Conservation (phyloP, 1,140 invertebrate species). For the Hylaeus volcanicus region DNA sequence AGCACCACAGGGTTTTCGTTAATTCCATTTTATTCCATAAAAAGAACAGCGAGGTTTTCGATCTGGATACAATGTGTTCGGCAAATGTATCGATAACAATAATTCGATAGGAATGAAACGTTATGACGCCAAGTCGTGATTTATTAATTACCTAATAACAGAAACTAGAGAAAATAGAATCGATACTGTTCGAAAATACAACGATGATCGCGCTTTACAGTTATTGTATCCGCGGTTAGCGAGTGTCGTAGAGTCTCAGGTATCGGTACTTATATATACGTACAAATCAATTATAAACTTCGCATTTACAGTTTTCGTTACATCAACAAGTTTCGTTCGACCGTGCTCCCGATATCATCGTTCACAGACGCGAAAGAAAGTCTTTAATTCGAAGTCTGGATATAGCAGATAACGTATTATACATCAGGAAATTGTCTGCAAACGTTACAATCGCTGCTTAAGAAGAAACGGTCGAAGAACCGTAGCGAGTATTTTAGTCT, state of each 20-base stretch:
- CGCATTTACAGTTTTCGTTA: background rate
- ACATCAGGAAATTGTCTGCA: background rate
- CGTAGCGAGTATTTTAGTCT: background rate
- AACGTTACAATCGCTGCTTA: background rate
- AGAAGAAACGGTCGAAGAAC: background rate
- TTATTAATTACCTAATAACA: background rate
- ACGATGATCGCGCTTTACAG: background rate
- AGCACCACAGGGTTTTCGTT: background rate
- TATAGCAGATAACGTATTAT: too few relatives aligned
- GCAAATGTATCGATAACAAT: background rate
- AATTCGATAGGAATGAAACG: background rate
- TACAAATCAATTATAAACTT: background rate
- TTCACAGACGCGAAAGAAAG: background rate
- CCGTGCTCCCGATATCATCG: background rate
- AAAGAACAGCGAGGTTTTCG: background rate
- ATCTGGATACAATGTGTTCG: background rate
- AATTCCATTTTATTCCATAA: slow-evolving; percentile 14
- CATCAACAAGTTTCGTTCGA: background rate
- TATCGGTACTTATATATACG: background rate
- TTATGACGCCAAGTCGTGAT: background rate
- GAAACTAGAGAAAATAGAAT: background rate
- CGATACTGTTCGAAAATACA: background rate
- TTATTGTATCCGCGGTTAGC: background rate
- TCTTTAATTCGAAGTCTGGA: background rate
- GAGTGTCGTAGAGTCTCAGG: background rate